phyloP scores from a whole-genome alignment of 2,888 invertebrate genomes.

The Micoletzkya japonica region DNA sequence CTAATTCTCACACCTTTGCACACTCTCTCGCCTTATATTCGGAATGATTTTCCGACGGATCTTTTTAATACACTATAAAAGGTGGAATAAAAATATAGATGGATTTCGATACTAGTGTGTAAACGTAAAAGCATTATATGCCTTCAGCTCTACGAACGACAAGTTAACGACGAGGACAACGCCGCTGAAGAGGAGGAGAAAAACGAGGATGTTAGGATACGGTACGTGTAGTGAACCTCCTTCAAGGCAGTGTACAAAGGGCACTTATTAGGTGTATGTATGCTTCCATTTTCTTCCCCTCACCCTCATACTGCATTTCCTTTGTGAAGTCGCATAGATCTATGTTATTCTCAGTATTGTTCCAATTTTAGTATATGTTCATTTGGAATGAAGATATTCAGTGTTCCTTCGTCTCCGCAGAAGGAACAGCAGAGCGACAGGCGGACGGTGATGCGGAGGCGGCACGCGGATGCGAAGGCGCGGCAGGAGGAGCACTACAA shows the following conservation, averaged over 20 bases:
- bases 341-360: not conserved
- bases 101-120: too few species aligned
- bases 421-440: slow-evolving; percentile 34
- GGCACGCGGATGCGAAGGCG: slow-evolving; percentile 44
- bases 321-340: not conserved
- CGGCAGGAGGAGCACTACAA: slow-evolving; percentile 45
- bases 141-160: slow-evolving; percentile 60
- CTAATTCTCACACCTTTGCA: too few species aligned
- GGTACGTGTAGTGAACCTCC: slow-evolving; percentile 31
- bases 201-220: slow-evolving; percentile 41
- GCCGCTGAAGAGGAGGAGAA: slow-evolving; percentile 41
- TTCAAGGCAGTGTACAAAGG: too few species aligned
- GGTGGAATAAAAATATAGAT: too few species aligned
- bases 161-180: slow-evolving; percentile 60
- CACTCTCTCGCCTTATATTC: too few species aligned
- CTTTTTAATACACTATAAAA: too few species aligned
- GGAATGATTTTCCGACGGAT: too few species aligned
- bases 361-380: not conserved
- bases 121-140: too few species aligned
- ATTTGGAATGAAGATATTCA: not conserved
- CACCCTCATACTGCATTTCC: not conserved
- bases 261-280: too few species aligned
- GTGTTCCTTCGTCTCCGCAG: slow-evolving; percentile 23
- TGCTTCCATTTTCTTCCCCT: too few species aligned
- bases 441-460: slow-evolving; percentile 41